Evolutionary conservation across 35 echinoderm and acorn worm genomes (phyloP).

Genomic region (Acanthaster planci): DNA sequence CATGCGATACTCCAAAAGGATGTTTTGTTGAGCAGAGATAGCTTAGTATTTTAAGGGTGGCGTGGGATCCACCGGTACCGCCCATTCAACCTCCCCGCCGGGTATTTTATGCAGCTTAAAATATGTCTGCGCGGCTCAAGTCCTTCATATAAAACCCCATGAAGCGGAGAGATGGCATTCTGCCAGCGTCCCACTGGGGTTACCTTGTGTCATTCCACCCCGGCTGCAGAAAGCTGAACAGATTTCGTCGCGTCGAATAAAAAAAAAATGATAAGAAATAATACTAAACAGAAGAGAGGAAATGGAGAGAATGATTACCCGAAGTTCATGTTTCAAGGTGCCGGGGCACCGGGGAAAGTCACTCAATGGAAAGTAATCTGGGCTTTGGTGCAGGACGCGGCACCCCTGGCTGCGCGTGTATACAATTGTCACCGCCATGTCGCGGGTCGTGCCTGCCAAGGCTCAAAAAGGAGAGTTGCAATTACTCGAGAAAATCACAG

Average conservation of each 20-base stretch:
- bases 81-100: neutral
- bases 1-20: no score
- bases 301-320: neutral
- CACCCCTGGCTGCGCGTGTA: neutral
- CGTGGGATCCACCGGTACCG: no score
- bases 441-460: neutral
- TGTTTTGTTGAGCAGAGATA: no score
- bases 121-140: neutral
- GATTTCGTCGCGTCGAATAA: neutral
- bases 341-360: neutral
- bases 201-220: constrained; percentile 4
- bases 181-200: neutral
- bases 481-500: constrained; percentile 21
- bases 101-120: neutral
- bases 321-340: neutral
- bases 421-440: neutral
- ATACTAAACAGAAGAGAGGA: neutral
- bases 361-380: neutral
- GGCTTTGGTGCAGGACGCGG: neutral
- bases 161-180: neutral
- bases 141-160: neutral
- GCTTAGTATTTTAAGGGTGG: no score
- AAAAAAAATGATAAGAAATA: neutral
- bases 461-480: constrained; percentile 16
- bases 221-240: neutral